Base-by-base conservation (phyloP, 1,140 invertebrate genomes). In the Episyrphus balteatus region DNA sequence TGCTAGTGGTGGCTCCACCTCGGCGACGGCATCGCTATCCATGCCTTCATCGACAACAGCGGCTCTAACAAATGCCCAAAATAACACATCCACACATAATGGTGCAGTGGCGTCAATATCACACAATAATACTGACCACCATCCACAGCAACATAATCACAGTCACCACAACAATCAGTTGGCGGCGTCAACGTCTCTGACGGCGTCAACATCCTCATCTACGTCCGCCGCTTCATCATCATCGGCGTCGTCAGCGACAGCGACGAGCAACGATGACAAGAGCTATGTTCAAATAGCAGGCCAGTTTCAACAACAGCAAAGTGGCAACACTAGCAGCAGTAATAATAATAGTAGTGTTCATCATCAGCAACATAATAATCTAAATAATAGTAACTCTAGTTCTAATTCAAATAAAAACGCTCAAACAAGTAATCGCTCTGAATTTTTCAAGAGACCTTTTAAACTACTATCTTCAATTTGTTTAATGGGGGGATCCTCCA, bases 391-490 rank as follows among this genome's bases (percentile, higher is more conserved):
- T 47, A 51, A 21, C 46, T 31, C 46, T 38, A 45, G 34, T 44
- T 38, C 40, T 57, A 51, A 49, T 61, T 64, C 37, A 53, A 47
- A 46, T 60, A 68, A 32, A 45, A 47, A 42, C 14, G 38, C 36
- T 38, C 32, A 46, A 42, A 47, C 48, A 54, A 47, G 21, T 26
- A 26, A 26, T 26, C 21, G 21, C 21, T 26, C 21, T 26, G 21
- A 26, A 26, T 26, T 26, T 26, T 26, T 26, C 21, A 26, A 26
- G 21, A 26, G 21, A 26, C 21, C 21, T 8, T 8, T 26, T 26
- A 26, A 26, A 26, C 21, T 26, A 5, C 21, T 26, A 26, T 5
- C 21, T 26, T 26, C 21, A 26, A 26, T 26, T 26, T 26, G 21
- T 26, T 26, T 26, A 8, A 26, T 26, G 8, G 21, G 21, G 8